These are phyloP conservation scores for Cepaea hortensis DNA, from an alignment of 2,888 invertebrate species.

Conservation along the genomic window DNA sequence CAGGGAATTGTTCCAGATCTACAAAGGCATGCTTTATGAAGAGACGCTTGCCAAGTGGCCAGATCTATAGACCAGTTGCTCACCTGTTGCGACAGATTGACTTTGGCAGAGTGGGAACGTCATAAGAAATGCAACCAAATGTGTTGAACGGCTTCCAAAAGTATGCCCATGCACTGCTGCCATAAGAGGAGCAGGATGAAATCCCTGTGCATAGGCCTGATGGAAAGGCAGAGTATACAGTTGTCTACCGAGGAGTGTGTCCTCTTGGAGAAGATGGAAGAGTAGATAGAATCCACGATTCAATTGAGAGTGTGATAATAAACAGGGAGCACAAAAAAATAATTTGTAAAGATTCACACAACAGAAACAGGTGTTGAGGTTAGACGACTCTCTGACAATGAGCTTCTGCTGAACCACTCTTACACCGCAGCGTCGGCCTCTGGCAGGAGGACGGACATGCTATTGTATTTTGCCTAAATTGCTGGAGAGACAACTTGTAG, in stretches of 20 bases:
- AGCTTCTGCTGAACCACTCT: slow-evolving; percentile 80
- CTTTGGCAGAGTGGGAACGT: slow-evolving; percentile 42
- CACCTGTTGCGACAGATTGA: slow-evolving; percentile 59
- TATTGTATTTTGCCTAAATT: slow-evolving; percentile 81
- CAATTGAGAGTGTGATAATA: slow-evolving; percentile 56
- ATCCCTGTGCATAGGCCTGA: slow-evolving; percentile 72
- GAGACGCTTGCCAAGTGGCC: slow-evolving; percentile 59
- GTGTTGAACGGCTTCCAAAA: slow-evolving; percentile 48
- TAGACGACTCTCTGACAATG: slow-evolving; percentile 45
- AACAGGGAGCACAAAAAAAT: slow-evolving; percentile 43
- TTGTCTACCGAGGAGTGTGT: slow-evolving; percentile 63
- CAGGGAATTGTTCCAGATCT: slow-evolving; percentile 65
- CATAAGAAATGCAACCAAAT: slow-evolving; percentile 31
- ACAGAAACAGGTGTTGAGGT: slow-evolving; percentile 71
- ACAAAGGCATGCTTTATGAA: slow-evolving; percentile 67
- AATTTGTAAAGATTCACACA: slow-evolving; percentile 65
- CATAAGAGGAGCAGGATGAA: slow-evolving; percentile 71
- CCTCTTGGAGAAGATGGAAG: slow-evolving; percentile 67
- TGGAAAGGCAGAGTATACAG: slow-evolving; percentile 65
- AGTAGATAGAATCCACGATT: slow-evolving; percentile 69
- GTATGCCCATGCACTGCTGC: slow-evolving; percentile 72
- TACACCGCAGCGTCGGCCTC: slow-evolving; percentile 84
- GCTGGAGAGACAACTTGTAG: slow-evolving; percentile 78
- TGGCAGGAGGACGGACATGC: slow-evolving; percentile 79
- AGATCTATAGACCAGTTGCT: slow-evolving; percentile 62